Evolutionary conservation across 2,797 vertebrate species (phyloP).

Genomic region (Meda fulgida): DNA sequence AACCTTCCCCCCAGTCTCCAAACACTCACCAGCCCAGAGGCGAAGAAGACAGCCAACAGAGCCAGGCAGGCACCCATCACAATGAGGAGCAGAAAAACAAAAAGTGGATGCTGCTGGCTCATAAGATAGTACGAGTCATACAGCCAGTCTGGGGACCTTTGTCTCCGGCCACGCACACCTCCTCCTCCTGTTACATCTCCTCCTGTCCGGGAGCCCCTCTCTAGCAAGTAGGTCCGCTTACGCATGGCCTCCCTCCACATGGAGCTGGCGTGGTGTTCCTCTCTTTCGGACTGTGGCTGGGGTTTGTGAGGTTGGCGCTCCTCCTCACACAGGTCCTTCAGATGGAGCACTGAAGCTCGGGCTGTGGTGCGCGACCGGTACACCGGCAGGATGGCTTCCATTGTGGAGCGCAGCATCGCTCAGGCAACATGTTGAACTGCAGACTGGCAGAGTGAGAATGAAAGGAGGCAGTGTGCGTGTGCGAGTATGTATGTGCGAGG

Average conservation of each 20-base stretch:
- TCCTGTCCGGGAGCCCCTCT: constrained; percentile 62
- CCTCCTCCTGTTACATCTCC: constrained; percentile 48
- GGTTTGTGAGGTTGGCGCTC: constrained; percentile 32
- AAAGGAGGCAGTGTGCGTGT: constrained; percentile 24
- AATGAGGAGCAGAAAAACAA: constrained; percentile 96
- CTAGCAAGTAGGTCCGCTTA: constrained; percentile 88
- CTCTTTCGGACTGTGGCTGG: constrained; percentile 33
- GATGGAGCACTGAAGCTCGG: constrained; percentile 53
- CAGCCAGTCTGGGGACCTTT: constrained; percentile 91
- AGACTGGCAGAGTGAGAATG: constrained; percentile 32
- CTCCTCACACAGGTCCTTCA: constrained; percentile 55
- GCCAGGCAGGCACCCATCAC: constrained; percentile 96
- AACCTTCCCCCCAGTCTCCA: constrained; percentile 29
- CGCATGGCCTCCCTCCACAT: constrained; percentile 80
- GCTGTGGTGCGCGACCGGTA: constrained; percentile 49
- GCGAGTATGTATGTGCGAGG: constrained; percentile 30
- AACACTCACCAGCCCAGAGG: constrained; percentile 92
- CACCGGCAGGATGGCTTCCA: constrained; percentile 60
- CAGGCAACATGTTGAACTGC: constrained; percentile 67
- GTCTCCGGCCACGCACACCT: constrained; percentile 49
- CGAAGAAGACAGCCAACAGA: constrained; percentile 95
- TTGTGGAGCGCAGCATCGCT: constrained; percentile 61
- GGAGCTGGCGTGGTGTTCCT: constrained; percentile 47
- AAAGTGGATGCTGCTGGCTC: constrained; percentile 99
- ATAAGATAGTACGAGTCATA: constrained; percentile 95